These are phyloP conservation scores for Dermochelys coriacea DNA, from an alignment of 2,797 vertebrate genomes.

Conservation along the genomic window DNA sequence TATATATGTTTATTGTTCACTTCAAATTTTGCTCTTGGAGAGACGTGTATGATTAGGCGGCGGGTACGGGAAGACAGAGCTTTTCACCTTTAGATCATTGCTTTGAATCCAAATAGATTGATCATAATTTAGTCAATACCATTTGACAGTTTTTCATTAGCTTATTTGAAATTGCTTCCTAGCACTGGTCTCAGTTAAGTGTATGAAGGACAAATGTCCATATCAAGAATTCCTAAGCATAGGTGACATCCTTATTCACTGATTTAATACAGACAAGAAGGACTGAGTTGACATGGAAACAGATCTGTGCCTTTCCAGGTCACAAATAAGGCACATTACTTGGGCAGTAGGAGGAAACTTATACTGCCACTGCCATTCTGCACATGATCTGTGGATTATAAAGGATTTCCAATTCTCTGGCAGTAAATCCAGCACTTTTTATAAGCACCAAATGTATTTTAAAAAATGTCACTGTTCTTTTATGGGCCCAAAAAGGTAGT, in stretches of 20 bases:
- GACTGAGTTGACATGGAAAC: background rate
- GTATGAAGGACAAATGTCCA: background rate
- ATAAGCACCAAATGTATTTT: background rate
- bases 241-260: background rate
- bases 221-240: background rate
- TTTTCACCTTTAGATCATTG: background rate
- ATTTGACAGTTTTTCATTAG: background rate
- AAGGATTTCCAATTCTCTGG: background rate
- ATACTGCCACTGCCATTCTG: background rate
- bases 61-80: rapidly evolving
- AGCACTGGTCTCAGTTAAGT: background rate
- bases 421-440: background rate
- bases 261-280: background rate
- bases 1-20: background rate
- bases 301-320: background rate
- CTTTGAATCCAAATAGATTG: background rate
- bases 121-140: background rate
- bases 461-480: background rate
- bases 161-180: background rate
- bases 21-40: background rate
- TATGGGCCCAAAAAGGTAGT: background rate
- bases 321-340: background rate
- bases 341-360: background rate
- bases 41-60: background rate
- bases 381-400: background rate